Conservation (phyloP, 2,888 invertebrate genomes). For the Pachydiplax longipennis region DNA sequence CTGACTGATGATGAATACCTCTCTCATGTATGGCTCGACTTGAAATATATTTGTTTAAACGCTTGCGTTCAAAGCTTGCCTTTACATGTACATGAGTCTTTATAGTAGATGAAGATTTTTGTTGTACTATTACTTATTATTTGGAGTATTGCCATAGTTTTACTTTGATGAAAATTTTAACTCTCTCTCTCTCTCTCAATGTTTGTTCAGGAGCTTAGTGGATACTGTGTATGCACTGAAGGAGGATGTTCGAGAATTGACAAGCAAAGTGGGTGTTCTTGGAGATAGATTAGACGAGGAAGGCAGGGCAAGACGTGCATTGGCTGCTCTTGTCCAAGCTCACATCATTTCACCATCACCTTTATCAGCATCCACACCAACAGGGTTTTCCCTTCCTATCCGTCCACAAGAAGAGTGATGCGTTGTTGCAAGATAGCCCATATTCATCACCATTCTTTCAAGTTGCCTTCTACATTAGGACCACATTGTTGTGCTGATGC, state of each 20-base stretch:
- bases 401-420: slow-evolving; percentile 28
- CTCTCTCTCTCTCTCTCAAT: background rate
- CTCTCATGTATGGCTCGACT: no score
- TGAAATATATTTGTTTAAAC: no score
- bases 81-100: no score
- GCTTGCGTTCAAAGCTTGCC: no score
- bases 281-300: slow-evolving; percentile 74
- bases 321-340: slow-evolving; percentile 51
- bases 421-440: background rate
- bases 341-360: slow-evolving; percentile 14
- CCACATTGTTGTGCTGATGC: no score
- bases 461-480: no score
- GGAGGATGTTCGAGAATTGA: slow-evolving; percentile 74
- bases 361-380: background rate
- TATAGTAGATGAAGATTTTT: background rate
- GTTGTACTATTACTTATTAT: background rate
- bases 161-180: background rate
- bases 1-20: no score
- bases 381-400: background rate
- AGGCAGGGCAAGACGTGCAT: slow-evolving; percentile 63
- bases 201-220: slow-evolving; percentile 70
- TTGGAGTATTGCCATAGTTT: background rate
- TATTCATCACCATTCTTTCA: background rate
- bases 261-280: slow-evolving; percentile 67
- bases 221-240: slow-evolving; percentile 79